Percentiles rank a stretch among this genome's conserved stretches.
These are phyloP conservation scores for Eulemur rufifrons DNA, from an alignment of 2,113 vertebrate species.

Conservation along the genomic window DNA sequence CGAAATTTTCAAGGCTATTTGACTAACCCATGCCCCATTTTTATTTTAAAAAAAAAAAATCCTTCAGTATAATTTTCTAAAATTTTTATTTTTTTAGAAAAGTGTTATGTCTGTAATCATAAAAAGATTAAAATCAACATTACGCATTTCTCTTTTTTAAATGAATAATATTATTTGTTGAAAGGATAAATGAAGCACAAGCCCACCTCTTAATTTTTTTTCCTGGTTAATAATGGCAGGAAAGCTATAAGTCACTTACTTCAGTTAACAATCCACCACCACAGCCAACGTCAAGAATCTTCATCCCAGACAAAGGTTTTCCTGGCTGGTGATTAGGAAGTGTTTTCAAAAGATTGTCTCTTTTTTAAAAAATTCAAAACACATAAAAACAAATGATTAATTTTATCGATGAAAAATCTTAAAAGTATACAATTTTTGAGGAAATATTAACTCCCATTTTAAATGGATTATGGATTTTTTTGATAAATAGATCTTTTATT, in stretches of 20 bases:
- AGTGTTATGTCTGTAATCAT: background rate
- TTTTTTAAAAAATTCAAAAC: constrained; percentile 73
- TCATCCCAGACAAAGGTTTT: constrained; percentile 89
- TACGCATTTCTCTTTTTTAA: background rate
- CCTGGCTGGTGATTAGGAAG: constrained; percentile 84
- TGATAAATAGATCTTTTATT: constrained; percentile 9
- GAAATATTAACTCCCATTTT: constrained; percentile 22
- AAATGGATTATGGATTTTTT: background rate
- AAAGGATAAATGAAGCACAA: constrained; percentile 30
- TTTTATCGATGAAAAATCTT: constrained; percentile 17
- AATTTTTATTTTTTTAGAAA: background rate
- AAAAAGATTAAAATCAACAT: constrained; percentile 9
- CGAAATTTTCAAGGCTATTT: constrained; percentile 1
- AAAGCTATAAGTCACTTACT: constrained; percentile 81
- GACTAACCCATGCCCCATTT: background rate
- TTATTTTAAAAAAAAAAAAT: background rate
- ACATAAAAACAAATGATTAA: constrained; percentile 38
- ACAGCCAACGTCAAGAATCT: constrained; percentile 95
- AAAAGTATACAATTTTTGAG: constrained; percentile 2
- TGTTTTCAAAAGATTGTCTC: constrained; percentile 93
- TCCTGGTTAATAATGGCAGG: constrained; percentile 6
- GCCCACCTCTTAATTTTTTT: background rate
- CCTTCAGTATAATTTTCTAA: constrained; percentile 2
- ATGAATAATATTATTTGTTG: constrained; percentile 24
- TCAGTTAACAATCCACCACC: constrained; percentile 95